A percentile compares a stretch with the other conserved stretches of the same genome.
These are phyloP conservation scores for Ivindomyrus marchei DNA, from an alignment of 2,113 vertebrate species.

Conservation along the genomic window DNA sequence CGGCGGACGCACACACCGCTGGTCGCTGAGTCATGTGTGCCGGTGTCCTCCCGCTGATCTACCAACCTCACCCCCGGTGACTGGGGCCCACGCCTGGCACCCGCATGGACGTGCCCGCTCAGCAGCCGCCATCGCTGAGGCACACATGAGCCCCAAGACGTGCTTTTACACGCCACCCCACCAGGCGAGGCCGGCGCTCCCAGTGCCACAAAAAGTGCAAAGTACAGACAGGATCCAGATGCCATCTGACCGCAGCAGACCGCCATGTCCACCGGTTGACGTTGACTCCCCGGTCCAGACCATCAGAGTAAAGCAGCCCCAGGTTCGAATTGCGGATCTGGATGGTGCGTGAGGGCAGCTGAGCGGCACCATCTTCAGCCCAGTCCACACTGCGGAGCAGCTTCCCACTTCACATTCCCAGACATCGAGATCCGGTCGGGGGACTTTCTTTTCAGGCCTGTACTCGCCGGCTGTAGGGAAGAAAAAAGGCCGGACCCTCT, in stretches of 20 bases:
- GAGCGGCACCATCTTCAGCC: background rate
- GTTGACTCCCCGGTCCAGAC: background rate
- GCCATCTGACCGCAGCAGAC: background rate
- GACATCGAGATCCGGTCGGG: background rate
- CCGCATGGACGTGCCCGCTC: background rate
- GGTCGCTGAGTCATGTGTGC: background rate
- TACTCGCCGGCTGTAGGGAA: background rate
- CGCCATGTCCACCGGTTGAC: background rate
- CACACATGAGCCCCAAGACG: background rate
- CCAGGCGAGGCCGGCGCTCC: background rate
- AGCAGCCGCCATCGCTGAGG: background rate
- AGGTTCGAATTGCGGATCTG: background rate
- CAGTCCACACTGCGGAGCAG: background rate
- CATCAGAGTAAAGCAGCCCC: background rate
- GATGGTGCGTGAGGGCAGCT: background rate
- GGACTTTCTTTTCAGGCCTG: background rate
- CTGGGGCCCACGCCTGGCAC: background rate
- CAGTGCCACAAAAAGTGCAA: background rate
- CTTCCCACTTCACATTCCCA: background rate
- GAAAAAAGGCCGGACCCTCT: background rate
- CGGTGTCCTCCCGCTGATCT: background rate
- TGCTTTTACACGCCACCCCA: background rate
- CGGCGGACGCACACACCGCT: background rate
- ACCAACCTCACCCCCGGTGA: background rate
- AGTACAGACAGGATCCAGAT: background rate